Conservation (phyloP, 2,888 invertebrate genomes). For the Agrochola lota region DNA sequence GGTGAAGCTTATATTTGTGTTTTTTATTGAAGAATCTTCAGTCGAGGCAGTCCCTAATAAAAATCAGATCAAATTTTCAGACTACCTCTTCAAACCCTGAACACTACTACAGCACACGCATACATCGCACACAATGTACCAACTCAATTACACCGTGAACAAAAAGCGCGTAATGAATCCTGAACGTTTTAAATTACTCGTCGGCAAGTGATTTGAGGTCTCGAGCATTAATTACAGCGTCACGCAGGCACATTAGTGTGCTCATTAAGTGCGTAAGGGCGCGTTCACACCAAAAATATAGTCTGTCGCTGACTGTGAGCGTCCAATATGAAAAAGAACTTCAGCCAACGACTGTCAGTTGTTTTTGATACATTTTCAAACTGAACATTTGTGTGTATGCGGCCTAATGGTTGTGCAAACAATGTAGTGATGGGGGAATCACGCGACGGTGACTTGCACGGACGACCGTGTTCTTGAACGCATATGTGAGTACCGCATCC, state of each 20-base stretch:
- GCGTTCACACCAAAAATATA: not conserved
- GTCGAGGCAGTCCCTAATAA: not conserved
- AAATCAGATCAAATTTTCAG: not conserved
- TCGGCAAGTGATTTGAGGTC: conserved; percentile 58
- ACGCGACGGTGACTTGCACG: conserved; percentile 84
- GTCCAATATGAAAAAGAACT: not conserved
- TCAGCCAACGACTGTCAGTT: not conserved
- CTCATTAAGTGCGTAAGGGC: conserved; percentile 82
- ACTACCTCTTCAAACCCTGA: not conserved
- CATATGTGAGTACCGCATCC: conserved; percentile 69
- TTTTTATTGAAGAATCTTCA: not conserved
- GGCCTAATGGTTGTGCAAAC: conserved; percentile 79
- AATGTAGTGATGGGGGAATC: conserved; percentile 83
- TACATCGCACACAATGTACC: conserved; percentile 24
- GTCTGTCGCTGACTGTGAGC: not conserved
- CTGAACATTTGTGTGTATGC: conserved; percentile 6
- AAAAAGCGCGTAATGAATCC: conserved; percentile 55
- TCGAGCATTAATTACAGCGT: conserved; percentile 82
- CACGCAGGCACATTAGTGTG: conserved; percentile 80
- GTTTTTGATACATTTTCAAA: conserved; percentile 8
- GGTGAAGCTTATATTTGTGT: not conserved
- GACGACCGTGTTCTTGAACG: conserved; percentile 71
- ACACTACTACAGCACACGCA: not conserved
- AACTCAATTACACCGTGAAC: conserved; percentile 13
- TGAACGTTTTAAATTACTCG: conserved; percentile 56